Evolutionary conservation across 92 coral and sea anemone genomes (phyloP).

Genomic region (Isaurus tuberculatus): DNA sequence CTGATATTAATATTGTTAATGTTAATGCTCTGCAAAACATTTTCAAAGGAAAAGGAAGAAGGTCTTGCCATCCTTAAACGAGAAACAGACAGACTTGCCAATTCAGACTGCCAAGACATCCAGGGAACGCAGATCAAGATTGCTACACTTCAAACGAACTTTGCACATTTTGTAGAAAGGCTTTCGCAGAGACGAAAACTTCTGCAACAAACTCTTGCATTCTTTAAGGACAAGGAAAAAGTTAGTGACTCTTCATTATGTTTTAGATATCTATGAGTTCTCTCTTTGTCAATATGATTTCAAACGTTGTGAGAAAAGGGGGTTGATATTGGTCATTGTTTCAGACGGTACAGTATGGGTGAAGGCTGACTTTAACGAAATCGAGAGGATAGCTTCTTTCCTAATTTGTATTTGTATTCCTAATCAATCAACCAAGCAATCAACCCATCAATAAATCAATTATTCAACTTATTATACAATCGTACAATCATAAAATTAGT

Average conservation of each 20-base stretch:
- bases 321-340: neutral
- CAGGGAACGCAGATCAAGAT: slow-evolving; percentile 73
- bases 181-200: slow-evolving; percentile 83
- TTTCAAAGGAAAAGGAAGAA: slow-evolving; percentile 83
- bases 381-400: neutral
- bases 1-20: neutral
- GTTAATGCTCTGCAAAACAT: neutral
- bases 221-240: slow-evolving; percentile 81
- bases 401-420: neutral
- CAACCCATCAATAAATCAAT: too few species aligned
- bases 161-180: slow-evolving; percentile 72
- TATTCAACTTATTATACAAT: too few species aligned
- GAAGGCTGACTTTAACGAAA: neutral
- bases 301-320: neutral
- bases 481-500: too few species aligned
- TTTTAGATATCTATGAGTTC: neutral
- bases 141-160: slow-evolving; percentile 77
- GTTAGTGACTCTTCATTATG: slow-evolving; percentile 40
- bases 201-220: slow-evolving; percentile 81
- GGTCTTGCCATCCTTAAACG: slow-evolving; percentile 79
- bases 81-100: slow-evolving; percentile 90
- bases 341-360: neutral
- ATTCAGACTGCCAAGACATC: slow-evolving; percentile 79
- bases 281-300: neutral
- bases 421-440: too few species aligned